These are phyloP conservation scores for Hydrotaea cyrtoneurina DNA, from an alignment of 2,888 invertebrate species.

Conservation along the genomic window DNA sequence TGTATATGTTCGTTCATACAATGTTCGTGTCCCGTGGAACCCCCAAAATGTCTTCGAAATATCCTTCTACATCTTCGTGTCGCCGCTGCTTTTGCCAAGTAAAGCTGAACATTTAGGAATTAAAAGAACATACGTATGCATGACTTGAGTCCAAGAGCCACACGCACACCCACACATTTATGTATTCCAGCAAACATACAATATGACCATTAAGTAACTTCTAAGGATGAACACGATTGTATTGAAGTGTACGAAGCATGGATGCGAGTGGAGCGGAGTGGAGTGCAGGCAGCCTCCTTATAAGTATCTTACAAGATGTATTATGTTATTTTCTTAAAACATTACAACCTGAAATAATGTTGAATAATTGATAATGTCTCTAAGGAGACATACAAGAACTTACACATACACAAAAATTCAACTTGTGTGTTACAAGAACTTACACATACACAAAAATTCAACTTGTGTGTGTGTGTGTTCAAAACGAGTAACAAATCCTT, in stretches of 20 bases:
- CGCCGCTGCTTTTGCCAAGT: conserved; percentile 13
- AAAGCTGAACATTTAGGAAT: conserved; percentile 41
- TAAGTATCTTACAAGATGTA: conserved; percentile 55
- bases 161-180: conserved; percentile 18
- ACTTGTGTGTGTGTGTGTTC: not conserved
- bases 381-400: conserved; percentile 65
- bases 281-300: not conserved
- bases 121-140: conserved; percentile 50
- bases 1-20: not conserved
- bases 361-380: conserved; percentile 77
- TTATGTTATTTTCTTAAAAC: conserved; percentile 52
- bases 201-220: conserved; percentile 59
- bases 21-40: not conserved
- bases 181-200: conserved; percentile 56
- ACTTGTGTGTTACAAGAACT: not conserved
- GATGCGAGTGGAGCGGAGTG: too few species aligned
- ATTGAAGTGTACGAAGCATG: too few species aligned
- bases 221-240: not conserved
- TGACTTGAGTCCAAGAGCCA: conserved; percentile 17
- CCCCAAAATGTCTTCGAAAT: not conserved
- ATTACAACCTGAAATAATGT: conserved; percentile 72
- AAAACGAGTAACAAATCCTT: conserved; percentile 29
- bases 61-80: conserved; percentile 25
- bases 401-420: not conserved
- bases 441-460: too few species aligned